Conservation (phyloP, 2,888 invertebrate species). For the Micoletzkya japonica region DNA sequence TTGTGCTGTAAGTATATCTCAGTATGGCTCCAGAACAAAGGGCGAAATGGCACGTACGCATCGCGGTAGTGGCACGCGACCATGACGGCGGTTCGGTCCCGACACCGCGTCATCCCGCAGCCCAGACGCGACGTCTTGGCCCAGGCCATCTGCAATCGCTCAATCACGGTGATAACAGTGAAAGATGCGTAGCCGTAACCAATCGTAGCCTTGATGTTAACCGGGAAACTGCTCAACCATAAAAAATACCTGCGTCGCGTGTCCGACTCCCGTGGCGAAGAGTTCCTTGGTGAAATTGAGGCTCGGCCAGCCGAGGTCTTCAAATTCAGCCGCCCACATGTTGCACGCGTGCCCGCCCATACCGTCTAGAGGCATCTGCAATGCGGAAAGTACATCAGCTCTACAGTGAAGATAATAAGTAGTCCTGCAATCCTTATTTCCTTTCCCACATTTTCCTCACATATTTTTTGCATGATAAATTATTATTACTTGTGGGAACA, state of each 20-base stretch:
- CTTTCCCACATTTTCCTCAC: too few relatives aligned
- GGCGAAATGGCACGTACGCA: constrained; percentile 10
- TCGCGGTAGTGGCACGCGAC: constrained; percentile 30
- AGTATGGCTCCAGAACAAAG: background rate
- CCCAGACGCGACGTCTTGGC: constrained; percentile 31
- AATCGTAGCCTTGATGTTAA: background rate
- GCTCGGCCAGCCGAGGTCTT: constrained; percentile 4
- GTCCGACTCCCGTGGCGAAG: constrained; percentile 33
- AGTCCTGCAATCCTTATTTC: too few relatives aligned
- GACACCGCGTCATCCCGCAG: constrained; percentile 30
- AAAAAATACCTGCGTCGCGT: constrained; percentile 22
- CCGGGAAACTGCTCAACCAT: background rate
- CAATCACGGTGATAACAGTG: background rate
- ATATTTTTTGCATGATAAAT: too few relatives aligned
- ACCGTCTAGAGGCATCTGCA: too few relatives aligned
- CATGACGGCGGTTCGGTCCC: constrained; percentile 8
- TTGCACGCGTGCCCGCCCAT: too few relatives aligned
- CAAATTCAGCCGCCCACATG: constrained; percentile 1
- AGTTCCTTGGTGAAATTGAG: background rate
- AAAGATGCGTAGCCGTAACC: background rate
- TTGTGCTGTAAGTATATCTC: background rate
- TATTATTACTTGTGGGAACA: too few relatives aligned
- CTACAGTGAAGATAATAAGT: too few relatives aligned
- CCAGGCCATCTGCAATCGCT: constrained; percentile 34
- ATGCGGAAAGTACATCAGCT: too few relatives aligned